These are phyloP conservation scores for Platycercus adscitus DNA, from an alignment of 2,113 vertebrate species.

Conservation along the genomic window DNA sequence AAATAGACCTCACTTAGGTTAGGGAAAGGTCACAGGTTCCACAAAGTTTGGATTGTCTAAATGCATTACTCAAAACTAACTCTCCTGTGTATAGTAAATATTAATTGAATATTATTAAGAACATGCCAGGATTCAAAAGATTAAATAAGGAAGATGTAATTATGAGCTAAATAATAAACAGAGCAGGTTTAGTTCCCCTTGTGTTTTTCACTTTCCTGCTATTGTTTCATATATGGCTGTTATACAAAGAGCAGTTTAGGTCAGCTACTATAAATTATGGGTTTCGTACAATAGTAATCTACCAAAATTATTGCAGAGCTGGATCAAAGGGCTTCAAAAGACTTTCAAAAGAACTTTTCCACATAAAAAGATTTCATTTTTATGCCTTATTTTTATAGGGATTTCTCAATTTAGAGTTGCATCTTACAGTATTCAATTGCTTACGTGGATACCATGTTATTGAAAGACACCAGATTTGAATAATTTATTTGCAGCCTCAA, in stretches of 20 bases:
- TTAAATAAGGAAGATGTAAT: constrained; percentile 87
- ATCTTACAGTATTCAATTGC: background rate
- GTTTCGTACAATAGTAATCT: constrained; percentile 87
- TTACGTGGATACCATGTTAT: background rate
- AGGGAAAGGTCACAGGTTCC: constrained; percentile 78
- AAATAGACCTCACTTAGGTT: constrained; percentile 76
- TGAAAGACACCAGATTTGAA: background rate
- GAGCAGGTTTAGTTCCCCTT: constrained; percentile 85
- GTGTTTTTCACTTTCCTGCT: constrained; percentile 92
- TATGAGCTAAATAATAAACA: constrained; percentile 89
- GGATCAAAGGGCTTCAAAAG: constrained; percentile 86
- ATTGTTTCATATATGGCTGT: constrained; percentile 91
- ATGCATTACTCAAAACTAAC: constrained; percentile 81
- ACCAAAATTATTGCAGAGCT: constrained; percentile 80
- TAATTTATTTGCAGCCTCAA: background rate
- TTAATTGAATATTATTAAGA: constrained; percentile 80
- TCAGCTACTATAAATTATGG: constrained; percentile 92
- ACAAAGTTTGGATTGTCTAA: constrained; percentile 76
- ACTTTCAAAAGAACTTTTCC: constrained; percentile 72
- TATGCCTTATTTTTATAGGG: constrained; percentile 27
- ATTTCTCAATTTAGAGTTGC: constrained; percentile 4
- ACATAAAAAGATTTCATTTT: constrained; percentile 41
- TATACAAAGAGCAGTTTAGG: constrained; percentile 90
- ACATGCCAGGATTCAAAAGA: constrained; percentile 80
- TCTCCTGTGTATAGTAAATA: constrained; percentile 84